Base-by-base conservation (phyloP, 2,797 vertebrate species). In the Poecilia wingei region DNA sequence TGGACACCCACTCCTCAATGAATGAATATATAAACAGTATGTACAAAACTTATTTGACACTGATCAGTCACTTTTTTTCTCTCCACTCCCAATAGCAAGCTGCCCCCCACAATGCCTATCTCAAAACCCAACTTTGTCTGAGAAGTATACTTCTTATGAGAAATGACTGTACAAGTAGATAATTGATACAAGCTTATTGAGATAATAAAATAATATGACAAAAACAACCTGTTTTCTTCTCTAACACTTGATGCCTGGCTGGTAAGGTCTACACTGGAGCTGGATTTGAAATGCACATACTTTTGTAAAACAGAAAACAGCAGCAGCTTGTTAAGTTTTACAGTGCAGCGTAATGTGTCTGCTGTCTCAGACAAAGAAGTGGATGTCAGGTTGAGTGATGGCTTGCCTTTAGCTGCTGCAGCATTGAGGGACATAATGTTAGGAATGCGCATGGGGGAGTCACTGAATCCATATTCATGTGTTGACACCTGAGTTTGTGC, bases 371-470 rank as follows among this genome's bases (percentile, higher is more conserved):
- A 81, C 87, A 81, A 28, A 80, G 76, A 82, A 81, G 82, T 70
- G 76, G 55, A 72, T 89, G 91, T 89, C 84, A 88, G 68, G 72
- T 59, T 59, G 68, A 90, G 71, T 78, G 87, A 88, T 76, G 69
- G 72, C 78, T 83, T 43, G 47, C 77, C 75, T 79, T 79, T 79
- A 74, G 82, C 72, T 75, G 71, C 64, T 31, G 33, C 55, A 4
- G 73, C 49, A 86, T 77, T 86, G 39, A 66, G 64, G 80, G 80
- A 86, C 84, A 78, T 79, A 85, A 86, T 86, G 92, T 89, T 84
- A 84, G 90, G 92, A 92, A 94, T 94, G 89, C 77, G 82, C 53
- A 68, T 12, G 78, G 73, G 46, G 69, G 18, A 86, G 79, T 79
- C 77, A 79, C 82, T 79, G 79, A 79, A 86, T 90, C 81, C 81